Evolutionary conservation across 2,797 vertebrate genomes (phyloP).

Genomic region (Peromyscus aztecus): DNA sequence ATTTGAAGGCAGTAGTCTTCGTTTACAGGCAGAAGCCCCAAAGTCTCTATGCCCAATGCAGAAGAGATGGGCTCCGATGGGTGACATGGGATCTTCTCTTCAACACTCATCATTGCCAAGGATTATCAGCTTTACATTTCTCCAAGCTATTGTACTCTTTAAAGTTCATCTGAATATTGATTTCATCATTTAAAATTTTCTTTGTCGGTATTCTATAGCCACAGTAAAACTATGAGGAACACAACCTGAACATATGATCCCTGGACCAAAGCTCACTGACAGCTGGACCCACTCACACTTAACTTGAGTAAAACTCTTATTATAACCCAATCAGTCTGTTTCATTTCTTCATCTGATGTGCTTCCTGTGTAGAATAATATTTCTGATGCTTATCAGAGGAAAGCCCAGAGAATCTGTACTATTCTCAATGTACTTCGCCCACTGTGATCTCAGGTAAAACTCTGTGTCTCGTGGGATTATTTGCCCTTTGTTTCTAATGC

Average conservation of each 20-base stretch:
- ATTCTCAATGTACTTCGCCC: not conserved
- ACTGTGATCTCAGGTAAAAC: not conserved
- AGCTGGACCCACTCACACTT: not conserved
- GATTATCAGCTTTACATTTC: not conserved
- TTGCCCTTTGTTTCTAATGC: not conserved
- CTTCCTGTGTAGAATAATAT: not conserved
- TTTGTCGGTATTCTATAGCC: not conserved
- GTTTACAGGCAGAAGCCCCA: no score
- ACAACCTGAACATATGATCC: not conserved
- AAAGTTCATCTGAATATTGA: not conserved
- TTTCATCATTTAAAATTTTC: slow-evolving; percentile 32
- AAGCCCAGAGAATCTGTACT: not conserved
- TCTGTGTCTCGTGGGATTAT: not conserved
- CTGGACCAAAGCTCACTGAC: not conserved
- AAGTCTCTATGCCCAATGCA: not conserved
- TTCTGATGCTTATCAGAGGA: not conserved
- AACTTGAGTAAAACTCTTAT: no score
- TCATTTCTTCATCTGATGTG: not conserved
- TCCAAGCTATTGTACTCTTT: not conserved
- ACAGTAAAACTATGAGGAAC: not conserved
- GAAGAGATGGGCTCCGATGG: rapidly evolving
- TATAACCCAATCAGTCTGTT: not conserved
- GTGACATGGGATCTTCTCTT: not conserved
- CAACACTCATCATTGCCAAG: not conserved
- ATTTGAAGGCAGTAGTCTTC: not conserved